Conservation (phyloP, 2,113 vertebrate genomes). For the mouse (Mus musculus) region GRCm39 chr12:38506001-38506500, state of each 20-base stretch:
- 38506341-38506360: background rate
- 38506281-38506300: background rate
- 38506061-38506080: background rate
- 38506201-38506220: background rate
- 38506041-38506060: background rate
- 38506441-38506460: no score
- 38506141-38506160: background rate
- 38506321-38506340: background rate
- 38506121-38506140: background rate
- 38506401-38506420: background rate
- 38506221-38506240: background rate
- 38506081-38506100: background rate
- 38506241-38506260: background rate
- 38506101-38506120: background rate
- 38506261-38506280: background rate
- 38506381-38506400: background rate
- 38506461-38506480: no score
- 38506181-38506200: background rate
- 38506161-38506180: background rate
- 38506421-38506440: background rate
- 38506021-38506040: background rate
- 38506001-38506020: background rate
- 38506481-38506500: no score
- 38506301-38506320: background rate
- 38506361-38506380: background rate